Evolutionary conservation across 37 sponge, comb jelly and placozoan species (phyloP).

Genomic region (Lycopodina hypogea): DNA sequence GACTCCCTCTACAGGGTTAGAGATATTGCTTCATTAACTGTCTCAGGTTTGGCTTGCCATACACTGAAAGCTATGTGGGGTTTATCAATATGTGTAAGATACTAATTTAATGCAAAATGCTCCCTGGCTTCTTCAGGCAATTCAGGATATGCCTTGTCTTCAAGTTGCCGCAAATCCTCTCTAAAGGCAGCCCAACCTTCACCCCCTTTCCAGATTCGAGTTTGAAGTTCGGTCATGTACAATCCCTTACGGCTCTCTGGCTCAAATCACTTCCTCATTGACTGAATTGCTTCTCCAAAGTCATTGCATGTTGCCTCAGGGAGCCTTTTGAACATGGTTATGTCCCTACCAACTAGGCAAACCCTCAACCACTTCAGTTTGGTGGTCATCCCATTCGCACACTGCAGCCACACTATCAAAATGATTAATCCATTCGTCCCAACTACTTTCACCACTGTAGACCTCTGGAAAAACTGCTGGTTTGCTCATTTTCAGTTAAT

Average conservation of each 20-base stretch:
- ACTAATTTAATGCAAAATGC: conserved; percentile 19
- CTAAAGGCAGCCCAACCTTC: conserved; percentile 39
- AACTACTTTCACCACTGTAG: conserved; percentile 21
- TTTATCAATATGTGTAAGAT: conserved; percentile 16
- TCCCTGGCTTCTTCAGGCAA: conserved; percentile 22
- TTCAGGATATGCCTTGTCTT: conserved; percentile 35
- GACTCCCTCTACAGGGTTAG: conserved; percentile 46
- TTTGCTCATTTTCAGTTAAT: too few relatives aligned
- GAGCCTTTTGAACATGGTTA: not conserved
- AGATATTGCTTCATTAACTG: too few relatives aligned
- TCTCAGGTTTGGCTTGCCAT: conserved; percentile 34
- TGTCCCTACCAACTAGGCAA: conserved; percentile 21
- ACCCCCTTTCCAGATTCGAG: conserved; percentile 16
- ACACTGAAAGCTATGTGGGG: conserved; percentile 42
- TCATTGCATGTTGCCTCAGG: conserved; percentile 19
- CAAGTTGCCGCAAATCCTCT: too few relatives aligned
- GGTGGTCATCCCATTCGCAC: too few relatives aligned
- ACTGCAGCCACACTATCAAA: too few relatives aligned
- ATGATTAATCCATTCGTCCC: too few relatives aligned
- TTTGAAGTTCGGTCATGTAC: conserved; percentile 39
- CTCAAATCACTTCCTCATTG: too few relatives aligned
- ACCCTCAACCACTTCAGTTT: too few relatives aligned
- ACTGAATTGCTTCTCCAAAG: too few relatives aligned
- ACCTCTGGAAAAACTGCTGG: too few relatives aligned
- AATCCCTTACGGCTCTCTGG: conserved; percentile 13